Base-by-base conservation (phyloP, 1,140 invertebrate genomes). In the Telenomus remus region DNA sequence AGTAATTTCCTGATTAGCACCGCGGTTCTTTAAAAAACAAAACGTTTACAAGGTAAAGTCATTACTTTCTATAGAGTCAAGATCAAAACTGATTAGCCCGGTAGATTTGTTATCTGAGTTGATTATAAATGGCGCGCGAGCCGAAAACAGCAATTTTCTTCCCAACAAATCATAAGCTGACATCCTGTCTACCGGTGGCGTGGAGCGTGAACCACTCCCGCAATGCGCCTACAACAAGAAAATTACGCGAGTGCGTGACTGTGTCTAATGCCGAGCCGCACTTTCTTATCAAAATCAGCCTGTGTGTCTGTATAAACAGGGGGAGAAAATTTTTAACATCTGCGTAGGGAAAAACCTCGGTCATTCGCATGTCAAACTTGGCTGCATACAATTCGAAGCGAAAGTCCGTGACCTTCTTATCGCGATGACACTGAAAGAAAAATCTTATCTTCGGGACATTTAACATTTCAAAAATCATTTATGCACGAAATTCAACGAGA, bases 221-320 rank as follows among this genome's bases (percentile, higher is more conserved):
- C 54, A 43, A 48, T 65, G 11, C n/a, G n/a, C 56, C 50, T 73
- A 37, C 55, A 66, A 73, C 61, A 42, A 73, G 70, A 66, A 73
- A 73, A 73, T 73, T 73, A 61, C 61, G 19, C 61, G 50, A 50
- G 61, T 73, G 70, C 70, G 70, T 73, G 70, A 73, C 70, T 66
- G 56, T 43, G 39, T 55, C 42, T 56, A 73, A 73, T 73, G 35
- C 61, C n/a, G 46, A 19, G 50, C 55, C 44, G 37, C 44, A 55
- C 46, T 51, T 55, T 66, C 61, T 73, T 65, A 74, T 74, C 71
- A 61, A 50, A 66, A 46, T 49, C 34, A 12, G 37, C 6, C 53
- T 44, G 3, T n/a, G n/a, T 9, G n/a, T n/a, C n/a, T n/a, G n/a
- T n/a, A n/a, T n/a, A n/a, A n/a, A n/a, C 19, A 27, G 19, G 19